Evolutionary conservation across 37 sponge, comb jelly and placozoan genomes (phyloP).

Genomic region (Lycopodina hypogea): DNA sequence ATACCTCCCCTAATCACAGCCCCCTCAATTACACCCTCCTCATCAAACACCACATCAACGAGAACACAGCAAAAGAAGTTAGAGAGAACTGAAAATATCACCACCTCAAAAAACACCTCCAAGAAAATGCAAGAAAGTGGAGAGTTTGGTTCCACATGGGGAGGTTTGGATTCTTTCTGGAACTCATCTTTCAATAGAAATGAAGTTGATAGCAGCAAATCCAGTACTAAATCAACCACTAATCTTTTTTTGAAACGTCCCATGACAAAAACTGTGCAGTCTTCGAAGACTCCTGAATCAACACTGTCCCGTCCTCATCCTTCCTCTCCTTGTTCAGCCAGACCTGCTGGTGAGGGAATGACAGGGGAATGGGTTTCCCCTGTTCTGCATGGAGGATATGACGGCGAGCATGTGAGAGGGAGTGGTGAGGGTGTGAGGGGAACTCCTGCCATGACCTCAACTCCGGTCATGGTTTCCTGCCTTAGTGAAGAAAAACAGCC

Average conservation of each 20-base stretch:
- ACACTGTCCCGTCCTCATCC: too few relatives aligned
- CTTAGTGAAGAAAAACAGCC: too few relatives aligned
- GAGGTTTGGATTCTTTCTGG: conserved; percentile 42
- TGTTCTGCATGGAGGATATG: neutral
- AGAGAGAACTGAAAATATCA: neutral
- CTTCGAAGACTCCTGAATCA: neutral
- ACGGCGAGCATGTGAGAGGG: too few relatives aligned
- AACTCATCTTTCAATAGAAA: neutral
- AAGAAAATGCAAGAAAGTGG: neutral
- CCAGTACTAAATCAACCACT: neutral
- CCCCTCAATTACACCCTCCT: neutral
- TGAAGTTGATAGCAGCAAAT: too few relatives aligned
- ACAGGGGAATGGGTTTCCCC: neutral
- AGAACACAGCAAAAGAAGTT: neutral
- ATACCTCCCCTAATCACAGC: too few relatives aligned
- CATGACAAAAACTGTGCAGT: neutral
- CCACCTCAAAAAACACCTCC: neutral
- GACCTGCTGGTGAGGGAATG: neutral
- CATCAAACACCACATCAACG: neutral
- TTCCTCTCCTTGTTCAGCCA: neutral
- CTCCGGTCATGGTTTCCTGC: neutral
- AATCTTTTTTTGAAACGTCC: neutral
- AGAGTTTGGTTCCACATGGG: conserved; percentile 51
- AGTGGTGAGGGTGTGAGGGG: too few relatives aligned
- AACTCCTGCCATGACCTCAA: conserved; percentile 1